Evolutionary conservation across 2,888 invertebrate genomes (phyloP).

Genomic region (Papilio elwesi): DNA sequence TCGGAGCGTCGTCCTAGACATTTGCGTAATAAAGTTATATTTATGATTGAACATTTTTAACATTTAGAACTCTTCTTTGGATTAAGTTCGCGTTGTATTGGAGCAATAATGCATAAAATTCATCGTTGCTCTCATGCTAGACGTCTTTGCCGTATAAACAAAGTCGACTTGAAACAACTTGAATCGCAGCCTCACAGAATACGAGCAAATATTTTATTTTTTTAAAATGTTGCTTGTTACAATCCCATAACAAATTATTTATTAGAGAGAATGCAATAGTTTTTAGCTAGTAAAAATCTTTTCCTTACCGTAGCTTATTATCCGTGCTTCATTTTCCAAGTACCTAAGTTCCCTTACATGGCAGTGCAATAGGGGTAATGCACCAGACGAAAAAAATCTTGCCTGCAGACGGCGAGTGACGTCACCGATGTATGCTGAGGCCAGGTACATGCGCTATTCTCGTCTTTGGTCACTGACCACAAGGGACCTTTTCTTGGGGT

Average conservation of each 20-base stretch:
- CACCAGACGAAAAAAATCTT: constrained; percentile 42
- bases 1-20: background rate
- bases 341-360: constrained; percentile 30
- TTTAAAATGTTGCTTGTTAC: background rate
- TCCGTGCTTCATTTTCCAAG: constrained; percentile 20
- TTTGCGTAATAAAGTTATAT: background rate
- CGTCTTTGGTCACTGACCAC: constrained; percentile 81
- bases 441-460: constrained; percentile 77
- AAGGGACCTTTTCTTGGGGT: constrained; percentile 79
- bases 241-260: background rate
- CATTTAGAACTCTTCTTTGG: no score
- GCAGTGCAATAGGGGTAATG: constrained; percentile 34
- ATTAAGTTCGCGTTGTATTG: no score
- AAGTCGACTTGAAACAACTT: no score
- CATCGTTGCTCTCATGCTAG: no score
- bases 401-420: constrained; percentile 65
- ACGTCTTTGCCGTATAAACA: no score
- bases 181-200: no score
- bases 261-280: background rate
- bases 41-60: background rate
- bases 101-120: no score
- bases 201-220: no score
- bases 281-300: background rate
- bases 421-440: constrained; percentile 65
- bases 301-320: constrained; percentile 10